These are phyloP conservation scores for Acanthiza pusilla DNA, from an alignment of 2,797 vertebrate species.

Conservation along the genomic window DNA sequence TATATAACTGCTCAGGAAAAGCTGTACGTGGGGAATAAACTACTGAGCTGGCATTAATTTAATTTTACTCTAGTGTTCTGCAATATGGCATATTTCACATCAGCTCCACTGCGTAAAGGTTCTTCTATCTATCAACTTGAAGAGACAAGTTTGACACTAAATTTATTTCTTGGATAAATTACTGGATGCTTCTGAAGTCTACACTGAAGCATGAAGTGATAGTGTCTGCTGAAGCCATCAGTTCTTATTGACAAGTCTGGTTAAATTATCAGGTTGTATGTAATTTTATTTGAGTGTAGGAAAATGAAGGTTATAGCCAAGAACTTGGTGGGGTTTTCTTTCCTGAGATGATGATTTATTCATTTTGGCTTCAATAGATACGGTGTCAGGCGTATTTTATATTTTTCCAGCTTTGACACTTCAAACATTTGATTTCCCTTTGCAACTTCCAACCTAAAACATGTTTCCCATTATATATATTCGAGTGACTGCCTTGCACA, in stretches of 20 bases:
- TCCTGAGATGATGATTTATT: constrained; percentile 76
- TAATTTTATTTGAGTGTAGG: constrained; percentile 74
- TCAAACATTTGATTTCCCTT: constrained; percentile 76
- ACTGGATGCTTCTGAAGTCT: constrained; percentile 47
- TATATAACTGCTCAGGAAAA: constrained; percentile 6
- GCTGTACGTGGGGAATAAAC: neutral
- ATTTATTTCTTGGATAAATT: constrained; percentile 54
- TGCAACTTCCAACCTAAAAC: constrained; percentile 73
- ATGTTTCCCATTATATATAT: constrained; percentile 74
- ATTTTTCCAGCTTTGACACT: constrained; percentile 73
- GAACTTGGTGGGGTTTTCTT: constrained; percentile 73
- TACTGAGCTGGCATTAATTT: constrained; percentile 47
- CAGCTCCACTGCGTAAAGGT: neutral
- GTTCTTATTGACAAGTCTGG: constrained; percentile 74
- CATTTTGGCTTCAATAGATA: constrained; percentile 72
- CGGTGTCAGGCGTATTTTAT: constrained; percentile 73
- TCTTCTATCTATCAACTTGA: constrained; percentile 37
- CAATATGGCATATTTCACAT: constrained; percentile 33
- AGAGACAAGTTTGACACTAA: constrained; percentile 27
- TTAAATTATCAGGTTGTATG: constrained; percentile 77
- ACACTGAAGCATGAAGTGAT: constrained; percentile 44
- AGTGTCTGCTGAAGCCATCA: constrained; percentile 70
- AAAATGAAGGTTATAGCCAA: constrained; percentile 74
- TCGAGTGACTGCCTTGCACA: constrained; percentile 66
- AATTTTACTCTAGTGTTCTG: neutral